Base-by-base conservation (phyloP, 2,113 vertebrate species). In the Plectropomus leopardus region DNA sequence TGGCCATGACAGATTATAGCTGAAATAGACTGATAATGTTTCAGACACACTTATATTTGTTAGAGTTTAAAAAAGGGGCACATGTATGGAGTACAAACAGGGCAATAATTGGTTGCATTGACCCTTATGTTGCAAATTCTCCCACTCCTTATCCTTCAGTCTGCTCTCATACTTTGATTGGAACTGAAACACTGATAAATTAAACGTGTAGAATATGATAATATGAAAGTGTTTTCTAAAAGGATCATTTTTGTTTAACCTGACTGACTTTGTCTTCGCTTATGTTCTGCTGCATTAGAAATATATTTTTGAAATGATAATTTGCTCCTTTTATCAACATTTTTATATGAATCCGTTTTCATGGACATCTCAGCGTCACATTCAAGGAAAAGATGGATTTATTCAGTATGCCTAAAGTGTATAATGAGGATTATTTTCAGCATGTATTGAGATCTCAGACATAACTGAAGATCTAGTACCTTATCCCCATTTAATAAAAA, bases 21-120 rank as follows among this genome's bases (percentile, higher is more conserved):
- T 57, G 28, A 48, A 44, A 45, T 14, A 58, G 26, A 58, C 23
- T 51, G 19, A 75, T 58, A 26, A 40, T 8, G 66, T 32, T 73
- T 64, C 15, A 24, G 45, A 78, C 40, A 32, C 26, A 55, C 8
- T 50, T 32, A 54, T 28, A 59, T 67, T 68, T 86, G 63, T 55
- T 28, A 47, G 16, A 72, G 15, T 32, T n/a, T 78, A 50, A 88
- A 94, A 95, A 94, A 93, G 91, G 91, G 93, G 94, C 92, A 95
- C 92, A 94, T 93, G 93, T 95, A 94, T 91, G 59, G 75, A 84
- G 85, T 19, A 50, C 51, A 84, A 90, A 82, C 84, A 83, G 91
- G 92, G 90, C 91, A 92, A 85, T 82, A 76, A 79, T 89, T 89
- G 76, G 81, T 68, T 74, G 47, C 55, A 48, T 53, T 61, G 70